A percentile compares a stretch with the other conserved stretches of the same genome.
Conservation (phyloP, 1,140 invertebrate species). For the Anagrus nilaparvatae region DNA sequence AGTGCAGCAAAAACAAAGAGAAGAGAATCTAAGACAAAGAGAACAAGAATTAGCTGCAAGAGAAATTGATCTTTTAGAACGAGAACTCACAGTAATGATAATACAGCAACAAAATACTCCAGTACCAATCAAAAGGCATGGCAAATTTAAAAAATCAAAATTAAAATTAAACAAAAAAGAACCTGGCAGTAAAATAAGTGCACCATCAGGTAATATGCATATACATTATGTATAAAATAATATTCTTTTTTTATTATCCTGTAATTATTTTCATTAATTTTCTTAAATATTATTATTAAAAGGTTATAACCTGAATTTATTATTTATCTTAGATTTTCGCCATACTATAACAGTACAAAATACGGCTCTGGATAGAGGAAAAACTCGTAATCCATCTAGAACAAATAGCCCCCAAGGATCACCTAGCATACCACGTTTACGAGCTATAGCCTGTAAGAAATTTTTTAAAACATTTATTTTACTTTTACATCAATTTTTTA, state of each 20-base stretch:
- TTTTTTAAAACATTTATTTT: background rate
- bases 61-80: constrained; percentile 78
- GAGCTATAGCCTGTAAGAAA: constrained; percentile 77
- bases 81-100: constrained; percentile 80
- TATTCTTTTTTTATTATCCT: background rate
- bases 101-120: constrained; percentile 66
- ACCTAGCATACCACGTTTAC: constrained; percentile 66
- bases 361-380: constrained; percentile 45
- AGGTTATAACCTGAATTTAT: constrained; percentile 3
- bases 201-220: constrained; percentile 73
- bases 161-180: constrained; percentile 69
- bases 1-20: constrained; percentile 73
- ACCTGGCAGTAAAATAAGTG: constrained; percentile 72
- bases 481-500: background rate
- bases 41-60: constrained; percentile 79
- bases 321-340: constrained; percentile 74
- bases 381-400: constrained; percentile 44
- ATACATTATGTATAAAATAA: too few relatives aligned
- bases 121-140: constrained; percentile 74
- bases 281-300: constrained; percentile 5
- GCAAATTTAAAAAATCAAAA: constrained; percentile 74
- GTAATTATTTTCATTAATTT: constrained; percentile 5
- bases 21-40: constrained; percentile 72
- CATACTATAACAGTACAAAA: constrained; percentile 88
- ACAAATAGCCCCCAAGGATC: constrained; percentile 75